These are phyloP conservation scores for Phalacrocorax aristotelis DNA, from an alignment of 2,113 vertebrate species.

Conservation along the genomic window DNA sequence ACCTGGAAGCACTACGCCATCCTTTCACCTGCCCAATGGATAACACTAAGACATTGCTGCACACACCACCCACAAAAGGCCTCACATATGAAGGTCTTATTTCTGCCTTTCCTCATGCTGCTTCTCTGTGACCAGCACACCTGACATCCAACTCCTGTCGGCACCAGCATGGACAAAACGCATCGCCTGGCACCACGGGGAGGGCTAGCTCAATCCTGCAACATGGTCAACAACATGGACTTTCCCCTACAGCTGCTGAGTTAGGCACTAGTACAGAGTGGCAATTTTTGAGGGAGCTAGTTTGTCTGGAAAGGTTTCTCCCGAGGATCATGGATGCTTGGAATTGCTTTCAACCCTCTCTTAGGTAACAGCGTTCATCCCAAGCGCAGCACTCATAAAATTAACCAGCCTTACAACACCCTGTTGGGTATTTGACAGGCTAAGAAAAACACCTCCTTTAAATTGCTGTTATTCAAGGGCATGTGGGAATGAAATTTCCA, in stretches of 20 bases:
- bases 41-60: background rate
- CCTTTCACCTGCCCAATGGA: background rate
- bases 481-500: background rate
- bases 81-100: background rate
- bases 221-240: background rate
- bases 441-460: background rate
- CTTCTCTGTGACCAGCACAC: background rate
- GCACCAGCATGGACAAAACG: background rate
- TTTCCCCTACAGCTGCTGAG: too few relatives aligned
- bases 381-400: background rate
- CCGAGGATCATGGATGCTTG: background rate
- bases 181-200: background rate
- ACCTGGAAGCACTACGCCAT: background rate
- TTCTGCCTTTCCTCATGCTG: background rate
- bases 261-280: background rate
- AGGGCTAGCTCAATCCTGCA: background rate
- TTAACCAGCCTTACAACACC: background rate
- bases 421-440: background rate
- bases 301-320: background rate
- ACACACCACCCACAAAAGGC: background rate
- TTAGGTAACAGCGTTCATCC: background rate
- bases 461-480: background rate
- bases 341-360: background rate
- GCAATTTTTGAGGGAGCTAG: background rate
- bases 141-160: background rate